Base-by-base conservation (phyloP, 2,113 vertebrate species). In the Rhizomys pruinosus region DNA sequence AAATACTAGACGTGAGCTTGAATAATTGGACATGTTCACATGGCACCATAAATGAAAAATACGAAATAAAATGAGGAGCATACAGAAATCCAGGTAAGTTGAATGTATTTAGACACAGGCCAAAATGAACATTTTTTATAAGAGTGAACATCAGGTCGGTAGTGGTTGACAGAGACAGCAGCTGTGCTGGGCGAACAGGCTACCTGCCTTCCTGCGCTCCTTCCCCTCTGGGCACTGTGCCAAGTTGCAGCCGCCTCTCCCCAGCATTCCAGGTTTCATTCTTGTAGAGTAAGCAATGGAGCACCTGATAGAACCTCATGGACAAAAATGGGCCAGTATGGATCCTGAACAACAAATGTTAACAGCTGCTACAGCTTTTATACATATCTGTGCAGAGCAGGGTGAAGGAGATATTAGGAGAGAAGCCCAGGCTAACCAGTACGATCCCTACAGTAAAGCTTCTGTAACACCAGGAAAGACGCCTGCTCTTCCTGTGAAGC, bases 231-330 rank as follows among this genome's bases (percentile, higher is more conserved):
- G n/a, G n/a, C n/a, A n/a, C n/a, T n/a, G n/a, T n/a, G n/a, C n/a
- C n/a, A n/a, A n/a, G n/a, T n/a, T n/a, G n/a, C n/a, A n/a, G n/a
- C n/a, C n/a, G n/a, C n/a, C n/a, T n/a, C n/a, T n/a, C n/a, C n/a
- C n/a, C n/a, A n/a, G n/a, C n/a, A n/a, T n/a, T n/a, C n/a, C n/a
- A n/a, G n/a, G n/a, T n/a, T n/a, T n/a, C n/a, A n/a, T n/a, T n/a
- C n/a, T n/a, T 82, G 42, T 84, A 85, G 84, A 16, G n/a, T 85
- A 90, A 96, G 39, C 37, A 66, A 96, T 98, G 98, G 94, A 97
- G 66, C 87, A 84, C 27, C 3, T 37, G 3, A 12, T 2, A 22
- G 93, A 80, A 89, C 34, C 13, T 0, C 22, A 69, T 13, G 23
- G 47, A 52, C 86, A 90, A 25, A 72, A 61, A 8, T 94, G 97